Base-by-base conservation (phyloP, 2,113 vertebrate genomes). In the Pterocles orientalis region DNA sequence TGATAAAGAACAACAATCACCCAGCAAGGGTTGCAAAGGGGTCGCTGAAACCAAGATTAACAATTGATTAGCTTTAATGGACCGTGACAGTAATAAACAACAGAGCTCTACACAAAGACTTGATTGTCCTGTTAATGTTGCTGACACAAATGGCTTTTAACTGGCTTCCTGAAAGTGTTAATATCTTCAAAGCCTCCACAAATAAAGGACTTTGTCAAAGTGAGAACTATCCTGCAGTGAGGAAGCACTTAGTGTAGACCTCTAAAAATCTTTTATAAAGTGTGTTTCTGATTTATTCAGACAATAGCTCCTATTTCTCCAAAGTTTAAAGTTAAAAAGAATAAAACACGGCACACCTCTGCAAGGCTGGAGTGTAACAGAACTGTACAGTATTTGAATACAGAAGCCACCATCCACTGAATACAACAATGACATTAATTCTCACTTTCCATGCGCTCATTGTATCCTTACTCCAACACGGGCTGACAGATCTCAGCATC, bases 1-100 rank as follows among this genome's bases (percentile, higher is more conserved):
- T 97, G 97, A 97, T 97, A 97, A 98, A 98, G 96, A 98, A 97
- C 94, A 97, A 97, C 93, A 95, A 97, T 98, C 95, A 80, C 92
- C 82, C 86, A 86, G 90, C 79, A 96, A 97, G 90, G 97, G 98
- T 97, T 97, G 91, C 94, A 81, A 69, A 98, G 96, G 96, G 98
- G 97, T 98, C 96, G 84, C 89, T 28, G 57, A 90, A 97, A 97
- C 95, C 96, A 82, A 98, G 97, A 98, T 98, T 98, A 98, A 97
- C 98, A 98, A 98, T 97, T 98, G 98, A 99, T 99, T 98, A 97
- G 96, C 96, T 97, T 97, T 98, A 98, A 99, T 98, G 98, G 97
- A 96, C 97, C 96, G 4, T 97, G 96, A 85, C 88, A 93, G 97
- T 97, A 97, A 97, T 97, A 97, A 98, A 98, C 97, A 96, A 94